Evolutionary conservation across 1,140 invertebrate genomes (phyloP).

Genomic region (Trissolcus basalis): DNA sequence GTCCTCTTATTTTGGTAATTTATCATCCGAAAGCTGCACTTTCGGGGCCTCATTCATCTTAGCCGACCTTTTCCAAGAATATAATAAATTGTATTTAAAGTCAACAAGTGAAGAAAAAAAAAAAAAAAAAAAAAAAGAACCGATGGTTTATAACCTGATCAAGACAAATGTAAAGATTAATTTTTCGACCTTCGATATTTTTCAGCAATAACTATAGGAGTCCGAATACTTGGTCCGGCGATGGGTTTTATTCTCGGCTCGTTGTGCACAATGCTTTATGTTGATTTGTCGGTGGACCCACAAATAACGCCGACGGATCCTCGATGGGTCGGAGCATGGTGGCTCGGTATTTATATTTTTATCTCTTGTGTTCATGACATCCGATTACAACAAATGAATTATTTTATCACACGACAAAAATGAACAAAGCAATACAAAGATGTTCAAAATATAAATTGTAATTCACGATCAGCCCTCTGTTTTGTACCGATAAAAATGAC

Average conservation of each 20-base stretch:
- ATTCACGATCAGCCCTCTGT: too few relatives aligned
- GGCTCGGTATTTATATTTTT: slow-evolving; percentile 86
- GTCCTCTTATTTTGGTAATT: slow-evolving; percentile 94
- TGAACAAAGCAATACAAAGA: too few relatives aligned
- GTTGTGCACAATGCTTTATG: slow-evolving; percentile 90
- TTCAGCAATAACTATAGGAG: slow-evolving; percentile 93
- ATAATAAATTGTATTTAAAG: too few relatives aligned
- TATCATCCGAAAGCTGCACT: too few relatives aligned
- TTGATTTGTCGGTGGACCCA: slow-evolving; percentile 85
- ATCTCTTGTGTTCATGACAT: background rate
- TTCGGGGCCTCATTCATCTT: background rate
- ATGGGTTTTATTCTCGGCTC: slow-evolving; percentile 94
- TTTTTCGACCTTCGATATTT: slow-evolving; percentile 16
- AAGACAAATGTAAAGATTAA: too few relatives aligned
- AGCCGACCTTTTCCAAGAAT: background rate
- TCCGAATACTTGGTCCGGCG: slow-evolving; percentile 92
- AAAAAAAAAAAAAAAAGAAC: too few relatives aligned
- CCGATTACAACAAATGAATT: background rate
- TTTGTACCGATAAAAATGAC: too few relatives aligned
- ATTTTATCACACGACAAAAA: too few relatives aligned
- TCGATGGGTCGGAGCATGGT: slow-evolving; percentile 94
- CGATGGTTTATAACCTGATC: background rate
- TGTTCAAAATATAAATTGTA: too few relatives aligned
- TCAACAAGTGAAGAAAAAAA: too few relatives aligned
- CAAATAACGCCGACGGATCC: slow-evolving; percentile 89